phyloP scores from a whole-genome alignment of 2,113 vertebrate genomes.

The Haliaeetus leucogaster region DNA sequence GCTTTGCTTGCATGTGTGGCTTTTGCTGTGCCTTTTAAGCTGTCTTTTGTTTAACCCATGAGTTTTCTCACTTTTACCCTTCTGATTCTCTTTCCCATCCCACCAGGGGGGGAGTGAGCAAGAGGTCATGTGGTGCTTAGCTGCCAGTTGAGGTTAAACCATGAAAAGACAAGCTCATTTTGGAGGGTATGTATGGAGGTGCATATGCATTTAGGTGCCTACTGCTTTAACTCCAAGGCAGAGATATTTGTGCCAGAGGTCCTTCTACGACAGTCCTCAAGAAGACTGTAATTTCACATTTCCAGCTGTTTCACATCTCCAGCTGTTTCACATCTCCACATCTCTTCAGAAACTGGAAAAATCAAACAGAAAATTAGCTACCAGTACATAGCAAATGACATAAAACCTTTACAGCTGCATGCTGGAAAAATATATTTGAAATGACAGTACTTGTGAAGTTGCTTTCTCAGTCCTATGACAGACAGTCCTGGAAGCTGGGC shows the following conservation, averaged over 20 bases:
- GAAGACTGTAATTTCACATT: not conserved
- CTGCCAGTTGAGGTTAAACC: no score
- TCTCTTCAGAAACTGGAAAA: not conserved
- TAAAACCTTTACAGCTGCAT: not conserved
- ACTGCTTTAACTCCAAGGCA: not conserved
- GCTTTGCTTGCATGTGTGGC: no score
- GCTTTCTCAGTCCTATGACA: not conserved
- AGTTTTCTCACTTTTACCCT: no score
- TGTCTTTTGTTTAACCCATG: no score
- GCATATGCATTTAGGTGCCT: not conserved
- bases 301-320: not conserved
- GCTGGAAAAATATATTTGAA: not conserved
- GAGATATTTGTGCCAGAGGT: not conserved
- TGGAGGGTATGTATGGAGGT: not conserved
- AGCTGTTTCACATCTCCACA: not conserved
- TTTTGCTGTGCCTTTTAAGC: no score
- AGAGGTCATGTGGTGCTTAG: no score
- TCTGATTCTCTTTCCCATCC: no score
- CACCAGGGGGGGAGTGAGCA: no score
- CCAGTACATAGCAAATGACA: not conserved
- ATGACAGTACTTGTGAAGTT: not conserved
- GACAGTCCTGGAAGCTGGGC: not conserved
- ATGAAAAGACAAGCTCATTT: not conserved
- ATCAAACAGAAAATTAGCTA: not conserved
- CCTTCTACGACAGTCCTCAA: not conserved